Evolutionary conservation across 2,888 invertebrate species (phyloP).

Genomic region (Zhengitettix transpicula): DNA sequence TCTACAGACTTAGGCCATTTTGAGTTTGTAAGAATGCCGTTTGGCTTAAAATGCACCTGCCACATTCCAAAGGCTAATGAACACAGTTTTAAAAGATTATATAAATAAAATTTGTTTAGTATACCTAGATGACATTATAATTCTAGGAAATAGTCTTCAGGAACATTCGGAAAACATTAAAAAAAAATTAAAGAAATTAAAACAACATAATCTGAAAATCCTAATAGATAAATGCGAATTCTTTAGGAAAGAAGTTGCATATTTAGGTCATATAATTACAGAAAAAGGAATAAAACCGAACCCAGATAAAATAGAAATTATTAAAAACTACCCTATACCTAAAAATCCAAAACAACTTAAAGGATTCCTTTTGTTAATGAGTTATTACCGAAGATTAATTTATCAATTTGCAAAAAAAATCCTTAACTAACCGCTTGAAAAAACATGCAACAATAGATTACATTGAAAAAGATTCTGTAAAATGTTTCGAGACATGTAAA

Average conservation of each 20-base stretch:
- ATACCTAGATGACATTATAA: not conserved
- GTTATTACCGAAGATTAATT: too few species aligned
- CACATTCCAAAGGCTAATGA: not conserved
- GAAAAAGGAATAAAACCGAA: not conserved
- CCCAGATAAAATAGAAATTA: not conserved
- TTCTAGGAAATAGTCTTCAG: not conserved
- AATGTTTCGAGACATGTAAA: too few species aligned
- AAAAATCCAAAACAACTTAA: too few species aligned
- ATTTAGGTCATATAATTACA: not conserved
- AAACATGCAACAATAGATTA: too few species aligned
- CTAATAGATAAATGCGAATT: not conserved
- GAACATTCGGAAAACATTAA: not conserved
- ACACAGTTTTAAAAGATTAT: not conserved
- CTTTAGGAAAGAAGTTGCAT: not conserved
- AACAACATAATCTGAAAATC: not conserved
- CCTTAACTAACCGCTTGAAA: too few species aligned
- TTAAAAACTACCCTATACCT: not conserved
- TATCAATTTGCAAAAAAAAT: too few species aligned
- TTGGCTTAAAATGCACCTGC: not conserved
- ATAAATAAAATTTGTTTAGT: not conserved
- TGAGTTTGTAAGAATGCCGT: not conserved
- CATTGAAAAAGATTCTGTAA: too few species aligned
- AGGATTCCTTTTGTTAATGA: too few species aligned
- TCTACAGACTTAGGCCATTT: not conserved
- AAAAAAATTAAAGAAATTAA: not conserved